Evolutionary conservation across 2,888 invertebrate genomes (phyloP), one percentile per base, ranked within the genome.

Genomic region (Erebia epiphron): DNA sequence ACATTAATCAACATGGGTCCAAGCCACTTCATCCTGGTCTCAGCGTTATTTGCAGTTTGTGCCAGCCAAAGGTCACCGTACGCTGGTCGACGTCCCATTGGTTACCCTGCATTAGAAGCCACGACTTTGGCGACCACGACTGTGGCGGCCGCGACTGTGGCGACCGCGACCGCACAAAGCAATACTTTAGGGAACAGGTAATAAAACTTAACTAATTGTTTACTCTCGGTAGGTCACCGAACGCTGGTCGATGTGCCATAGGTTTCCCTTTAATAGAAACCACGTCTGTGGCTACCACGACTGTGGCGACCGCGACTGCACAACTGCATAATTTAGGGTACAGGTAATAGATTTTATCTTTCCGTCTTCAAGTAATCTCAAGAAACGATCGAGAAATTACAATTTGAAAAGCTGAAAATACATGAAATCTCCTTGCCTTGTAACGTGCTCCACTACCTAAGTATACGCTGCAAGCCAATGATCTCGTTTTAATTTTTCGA

Each of bases 31-130:
- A 58, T 84, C 41, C 69, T 83, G 43, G 58, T 86, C n/a, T 73
- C 78, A 7, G 73, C 73, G 0, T 46, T 84, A 5, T 41, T 82
- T 13, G 73, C 77, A 8, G 73, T 74, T 67, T 79, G 81, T 52
- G 60, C 52, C 21, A 67, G 76, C 52, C 96, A 96, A 81, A 92
- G 96, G 35, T 94, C 95, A 1, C 91, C 94, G 1, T 96, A 95
- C 76, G 95, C 95, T 1, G 94, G 95, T 3, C 84, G 86, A 16
- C 77, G 86, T 5, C 93, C 94, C 0, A 91, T 94, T 43, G 95
- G 95, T 0, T 94, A 94, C 72, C 95, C 95, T 68, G 91, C 90
- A 2, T 46, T 88, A 1, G 77, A 80, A 43, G 70, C 79, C 0
- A 73, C 75, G 10, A 80, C 78, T 11, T 74, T 77, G 2, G 69